Base-by-base conservation (phyloP, 2,888 invertebrate species). In the Agrotis clavis region DNA sequence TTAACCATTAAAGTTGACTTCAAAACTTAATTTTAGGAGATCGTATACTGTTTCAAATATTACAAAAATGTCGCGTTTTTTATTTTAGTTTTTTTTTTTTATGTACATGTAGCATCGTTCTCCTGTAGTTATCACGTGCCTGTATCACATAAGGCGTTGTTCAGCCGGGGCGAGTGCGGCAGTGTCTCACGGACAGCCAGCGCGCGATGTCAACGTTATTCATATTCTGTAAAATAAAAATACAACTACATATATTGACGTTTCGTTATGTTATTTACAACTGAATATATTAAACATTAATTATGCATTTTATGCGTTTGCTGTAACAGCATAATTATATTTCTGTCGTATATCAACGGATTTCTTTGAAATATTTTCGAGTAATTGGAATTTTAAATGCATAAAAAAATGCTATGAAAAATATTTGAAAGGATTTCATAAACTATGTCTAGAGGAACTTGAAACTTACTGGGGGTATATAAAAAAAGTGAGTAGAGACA, bases 11-110 rank as follows among this genome's bases (percentile, higher is more conserved):
- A 92, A 93, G 95, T 95, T 96, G 96, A 96, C 96, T 96, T 96
- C 95, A 94, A 94, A 94, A 93, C 96, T 96, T 96, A 96, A 94
- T 95, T 87, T 95, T 96, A 96, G 96, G 96, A 96, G 96, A 96
- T 96, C 96, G 96, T 96, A 96, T 96, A 96, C 96, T 94, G 95
- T 96, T 96, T 96, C 94, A 96, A 96, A 95, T 96, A 96, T 96
- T 96, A 96, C 96, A 96, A 96, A 96, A 95, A 94, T 94, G 92
- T 94, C 91, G 92, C 91, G 87, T 79, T 77, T 82, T 89, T 79
- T 19, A 87, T 82, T 85, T 87, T 85, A 85, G 77, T 80, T 82
- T 85, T 82, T 92, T 80, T 82, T 85, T 82, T 92, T 91, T 96
- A 96, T 96, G 92, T 96, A 96, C 96, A 96, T 92, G 89, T 93